Percentiles rank a stretch among this genome's conserved stretches.
Conservation (phyloP, 2,113 vertebrate genomes). For the Oncorhynchus kisutch region DNA sequence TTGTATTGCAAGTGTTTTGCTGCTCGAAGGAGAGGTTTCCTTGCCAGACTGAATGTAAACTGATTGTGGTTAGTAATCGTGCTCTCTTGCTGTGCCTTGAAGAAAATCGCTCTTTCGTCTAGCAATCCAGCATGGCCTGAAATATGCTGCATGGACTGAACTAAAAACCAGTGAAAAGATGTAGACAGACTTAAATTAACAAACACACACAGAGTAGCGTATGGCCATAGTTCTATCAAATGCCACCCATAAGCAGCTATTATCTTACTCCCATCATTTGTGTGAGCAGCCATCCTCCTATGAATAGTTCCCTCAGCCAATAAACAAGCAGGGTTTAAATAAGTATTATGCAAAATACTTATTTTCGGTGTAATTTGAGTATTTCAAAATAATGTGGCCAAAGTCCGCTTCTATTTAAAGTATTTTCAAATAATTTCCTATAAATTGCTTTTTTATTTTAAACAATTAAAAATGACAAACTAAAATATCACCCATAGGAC, state of each 20-base stretch:
- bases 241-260: background rate
- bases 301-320: background rate
- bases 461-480: too few relatives aligned
- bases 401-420: too few relatives aligned
- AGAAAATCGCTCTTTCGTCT: conserved; percentile 55
- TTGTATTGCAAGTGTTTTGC: conserved; percentile 35
- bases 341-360: too few relatives aligned
- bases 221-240: conserved; percentile 2
- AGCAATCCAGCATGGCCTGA: conserved; percentile 79
- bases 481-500: too few relatives aligned
- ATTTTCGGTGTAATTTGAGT: too few relatives aligned
- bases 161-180: conserved; percentile 35
- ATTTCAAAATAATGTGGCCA: too few relatives aligned
- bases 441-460: too few relatives aligned
- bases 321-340: too few relatives aligned
- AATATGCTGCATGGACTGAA: conserved; percentile 75
- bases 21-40: conserved; percentile 27
- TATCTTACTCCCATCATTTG: background rate
- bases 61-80: conserved; percentile 44
- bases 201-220: background rate
- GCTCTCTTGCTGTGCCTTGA: conserved; percentile 77
- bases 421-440: too few relatives aligned
- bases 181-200: conserved; percentile 20
- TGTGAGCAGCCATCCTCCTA: background rate
- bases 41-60: conserved; percentile 63